A percentile compares a stretch with the other conserved stretches of the same genome.
Conservation (phyloP, 2,113 vertebrate genomes). For the Mugil cephalus region DNA sequence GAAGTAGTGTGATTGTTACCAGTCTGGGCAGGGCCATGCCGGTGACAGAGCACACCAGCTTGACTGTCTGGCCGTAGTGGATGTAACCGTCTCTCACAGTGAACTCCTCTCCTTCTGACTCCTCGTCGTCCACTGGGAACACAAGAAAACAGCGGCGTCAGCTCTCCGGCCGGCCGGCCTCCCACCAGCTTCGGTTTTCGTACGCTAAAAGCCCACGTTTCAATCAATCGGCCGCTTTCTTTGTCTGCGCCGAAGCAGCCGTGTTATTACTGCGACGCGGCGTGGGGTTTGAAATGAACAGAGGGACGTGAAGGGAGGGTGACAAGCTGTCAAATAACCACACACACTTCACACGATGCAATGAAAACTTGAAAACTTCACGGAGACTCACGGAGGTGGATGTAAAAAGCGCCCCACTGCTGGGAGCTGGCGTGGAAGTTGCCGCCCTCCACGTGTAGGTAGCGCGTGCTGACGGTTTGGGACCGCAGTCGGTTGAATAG, state of each 20-base stretch:
- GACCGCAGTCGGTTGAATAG: constrained; percentile 98
- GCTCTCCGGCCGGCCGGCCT: neutral
- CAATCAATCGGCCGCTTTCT: constrained; percentile 1
- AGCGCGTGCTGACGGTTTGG: constrained; percentile 98
- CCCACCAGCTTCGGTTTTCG: too few relatives aligned
- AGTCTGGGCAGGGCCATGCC: constrained; percentile 99
- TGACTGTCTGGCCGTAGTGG: constrained; percentile 98
- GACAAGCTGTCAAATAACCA: constrained; percentile 18
- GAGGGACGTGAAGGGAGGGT: neutral
- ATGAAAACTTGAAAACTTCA: neutral
- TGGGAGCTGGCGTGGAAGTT: constrained; percentile 99
- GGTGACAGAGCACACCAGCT: constrained; percentile 98
- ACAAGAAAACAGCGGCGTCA: constrained; percentile 2
- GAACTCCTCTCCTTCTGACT: constrained; percentile 99
- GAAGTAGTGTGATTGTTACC: constrained; percentile 80
- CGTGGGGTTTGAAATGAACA: neutral
- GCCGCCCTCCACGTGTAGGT: constrained; percentile 98
- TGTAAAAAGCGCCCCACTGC: constrained; percentile 99
- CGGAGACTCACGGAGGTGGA: constrained; percentile 93
- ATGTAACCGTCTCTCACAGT: constrained; percentile 99
- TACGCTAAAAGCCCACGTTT: neutral
- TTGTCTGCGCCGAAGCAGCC: neutral
- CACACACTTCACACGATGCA: too few relatives aligned
- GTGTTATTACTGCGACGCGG: constrained; percentile 8
- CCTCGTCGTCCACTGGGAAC: constrained; percentile 95